phyloP scores from a whole-genome alignment of 2,797 vertebrate genomes.

The Micrastur ruficollis region DNA sequence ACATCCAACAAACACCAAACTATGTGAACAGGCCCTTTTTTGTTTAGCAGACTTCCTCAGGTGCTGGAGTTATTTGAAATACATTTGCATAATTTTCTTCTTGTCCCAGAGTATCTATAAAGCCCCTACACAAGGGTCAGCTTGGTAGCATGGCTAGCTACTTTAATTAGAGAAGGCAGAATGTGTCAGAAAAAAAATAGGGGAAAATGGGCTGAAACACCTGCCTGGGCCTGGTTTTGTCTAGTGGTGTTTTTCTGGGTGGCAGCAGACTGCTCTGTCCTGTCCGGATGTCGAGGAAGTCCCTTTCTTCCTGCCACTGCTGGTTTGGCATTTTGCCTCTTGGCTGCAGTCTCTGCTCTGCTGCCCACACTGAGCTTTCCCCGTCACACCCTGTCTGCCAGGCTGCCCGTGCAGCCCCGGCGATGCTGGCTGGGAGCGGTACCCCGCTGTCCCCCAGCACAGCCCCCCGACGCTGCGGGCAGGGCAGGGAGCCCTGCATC shows the following conservation, averaged over 20 bases:
- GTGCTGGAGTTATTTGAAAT: background rate
- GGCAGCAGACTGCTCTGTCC: background rate
- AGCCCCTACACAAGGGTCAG: background rate
- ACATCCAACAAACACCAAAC: background rate
- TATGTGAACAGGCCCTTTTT: background rate
- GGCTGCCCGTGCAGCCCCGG: background rate
- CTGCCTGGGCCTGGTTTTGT: background rate
- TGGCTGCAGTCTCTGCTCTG: background rate
- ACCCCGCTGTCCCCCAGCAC: background rate
- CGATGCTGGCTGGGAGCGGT: background rate
- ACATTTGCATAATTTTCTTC: background rate
- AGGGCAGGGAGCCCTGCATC: background rate
- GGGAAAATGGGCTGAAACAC: background rate
- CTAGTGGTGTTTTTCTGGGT: background rate
- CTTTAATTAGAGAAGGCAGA: background rate
- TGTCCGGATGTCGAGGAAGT: background rate
- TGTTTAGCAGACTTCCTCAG: background rate
- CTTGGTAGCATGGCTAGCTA: background rate
- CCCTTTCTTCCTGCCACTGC: background rate
- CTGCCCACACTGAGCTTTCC: background rate
- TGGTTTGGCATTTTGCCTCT: background rate
- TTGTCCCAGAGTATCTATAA: background rate
- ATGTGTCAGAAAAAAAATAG: background rate
- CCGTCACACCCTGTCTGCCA: background rate
- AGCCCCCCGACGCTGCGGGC: accelerated